Base-by-base conservation (phyloP, 2,797 vertebrate species). In the Tadarida brasiliensis region DNA sequence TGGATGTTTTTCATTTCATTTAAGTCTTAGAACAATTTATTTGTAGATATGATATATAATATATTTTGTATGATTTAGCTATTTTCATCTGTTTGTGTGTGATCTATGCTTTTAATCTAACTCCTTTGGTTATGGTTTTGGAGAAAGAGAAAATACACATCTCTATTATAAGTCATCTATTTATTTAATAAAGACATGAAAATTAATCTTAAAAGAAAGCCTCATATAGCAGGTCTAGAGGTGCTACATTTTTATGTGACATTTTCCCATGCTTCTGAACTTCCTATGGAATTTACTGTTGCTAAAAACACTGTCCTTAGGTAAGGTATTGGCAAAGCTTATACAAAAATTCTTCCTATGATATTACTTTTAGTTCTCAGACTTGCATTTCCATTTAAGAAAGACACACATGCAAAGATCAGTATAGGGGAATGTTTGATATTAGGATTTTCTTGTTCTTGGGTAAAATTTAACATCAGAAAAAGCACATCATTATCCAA, bases 161-260 rank as follows among this genome's bases (percentile, higher is more conserved):
- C 11, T 71, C 47, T 49, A n/a, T 80, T 61, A 24, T 56, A n/a
- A 56, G 49, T 68, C 33, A 73, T 35, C 26, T 49, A 49, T 56
- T 73, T 90, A 73, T 90, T 83, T 78, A 83, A 90, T 63, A 93
- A 81, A 81, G 24, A 71, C 49, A 51, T 54, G 47, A 15, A 94
- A 76, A 76, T 28, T 84, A 49, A 70, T 88, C 35, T 35, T 70
- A 33, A 56, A 51, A 44, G 47, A 2, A 74, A 16, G 4, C 11
- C 67, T 76, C 28, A n/a, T 30, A 56, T 14, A 26, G 15, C 54
- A 81, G 22, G 16, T 24, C 22, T 11, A 63, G 26, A 20, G 17
- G 15, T 35, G 81, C 4, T 51, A 7, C 61, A 84, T 28, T 11
- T 51, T 74, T 54, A 28, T 67, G 20, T 68, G 57, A 11, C 12